These are phyloP conservation scores for Peromyscus eremicus DNA, from an alignment of 2,797 vertebrate genomes.

Conservation along the genomic window DNA sequence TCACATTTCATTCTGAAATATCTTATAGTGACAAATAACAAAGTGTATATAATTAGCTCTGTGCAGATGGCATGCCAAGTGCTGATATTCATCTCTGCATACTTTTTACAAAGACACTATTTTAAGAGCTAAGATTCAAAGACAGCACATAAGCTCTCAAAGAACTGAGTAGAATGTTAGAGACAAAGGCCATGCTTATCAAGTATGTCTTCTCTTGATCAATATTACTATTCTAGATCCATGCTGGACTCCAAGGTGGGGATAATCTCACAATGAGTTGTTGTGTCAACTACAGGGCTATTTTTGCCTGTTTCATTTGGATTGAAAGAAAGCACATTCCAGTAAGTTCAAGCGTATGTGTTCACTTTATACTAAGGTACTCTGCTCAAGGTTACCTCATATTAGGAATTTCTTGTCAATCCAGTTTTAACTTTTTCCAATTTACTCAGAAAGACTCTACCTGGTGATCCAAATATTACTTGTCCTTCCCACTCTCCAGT, in stretches of 20 bases:
- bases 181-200: not conserved
- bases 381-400: not conserved
- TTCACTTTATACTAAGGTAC: not conserved
- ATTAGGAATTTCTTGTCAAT: not conserved
- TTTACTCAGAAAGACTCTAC: not conserved
- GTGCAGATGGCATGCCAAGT: constrained; percentile 85
- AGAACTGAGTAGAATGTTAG: not conserved
- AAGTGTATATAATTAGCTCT: constrained; percentile 87
- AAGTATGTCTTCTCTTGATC: not conserved
- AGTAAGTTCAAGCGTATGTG: not conserved
- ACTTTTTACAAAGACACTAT: constrained; percentile 77
- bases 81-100: constrained; percentile 81
- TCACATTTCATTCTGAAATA: constrained; percentile 88
- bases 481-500: not conserved
- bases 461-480: not conserved
- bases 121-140: constrained; percentile 81
- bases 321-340: not conserved
- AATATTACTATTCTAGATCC: not conserved
- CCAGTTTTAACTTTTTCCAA: not conserved
- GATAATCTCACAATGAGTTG: not conserved
- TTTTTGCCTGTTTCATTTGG: not conserved
- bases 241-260: not conserved
- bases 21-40: constrained; percentile 87
- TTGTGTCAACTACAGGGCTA: not conserved
- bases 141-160: not conserved